Percentiles rank a stretch among this genome's conserved stretches.
phyloP scores from a whole-genome alignment of 2,113 vertebrate genomes.

The Callorhinus ursinus region DNA sequence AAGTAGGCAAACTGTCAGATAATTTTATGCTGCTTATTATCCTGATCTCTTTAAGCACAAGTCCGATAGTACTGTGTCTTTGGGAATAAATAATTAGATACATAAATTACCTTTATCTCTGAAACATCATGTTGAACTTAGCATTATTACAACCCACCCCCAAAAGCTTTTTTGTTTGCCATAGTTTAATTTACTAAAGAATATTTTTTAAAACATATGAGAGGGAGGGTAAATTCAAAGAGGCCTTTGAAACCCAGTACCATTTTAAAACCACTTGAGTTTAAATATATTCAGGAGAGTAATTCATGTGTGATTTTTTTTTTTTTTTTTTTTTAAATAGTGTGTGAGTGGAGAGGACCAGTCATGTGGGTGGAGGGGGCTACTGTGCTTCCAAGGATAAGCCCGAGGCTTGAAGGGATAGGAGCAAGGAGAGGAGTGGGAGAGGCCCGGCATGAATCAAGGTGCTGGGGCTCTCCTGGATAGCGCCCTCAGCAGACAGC shows the following conservation, averaged over 20 bases:
- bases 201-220: neutral
- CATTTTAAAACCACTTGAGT: constrained; percentile 44
- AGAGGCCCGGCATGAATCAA: neutral
- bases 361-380: neutral
- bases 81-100: constrained; percentile 46
- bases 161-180: constrained; percentile 15
- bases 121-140: constrained; percentile 51
- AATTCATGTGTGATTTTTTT: neutral
- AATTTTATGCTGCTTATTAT: constrained; percentile 38
- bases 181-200: constrained; percentile 7
- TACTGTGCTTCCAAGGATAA: neutral
- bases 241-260: constrained; percentile 28
- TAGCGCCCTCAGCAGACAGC: too few relatives aligned
- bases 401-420: neutral
- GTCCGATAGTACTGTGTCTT: neutral
- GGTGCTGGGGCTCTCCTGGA: neutral
- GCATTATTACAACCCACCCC: neutral
- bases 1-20: constrained; percentile 22
- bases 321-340: neutral
- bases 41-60: constrained; percentile 28
- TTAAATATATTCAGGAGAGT: constrained; percentile 51
- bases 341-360: neutral
- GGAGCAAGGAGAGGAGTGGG: neutral
- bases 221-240: neutral
- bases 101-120: constrained; percentile 54